phyloP scores from a whole-genome alignment of 2,888 invertebrate species.

The Nephrotoma guestfalica region DNA sequence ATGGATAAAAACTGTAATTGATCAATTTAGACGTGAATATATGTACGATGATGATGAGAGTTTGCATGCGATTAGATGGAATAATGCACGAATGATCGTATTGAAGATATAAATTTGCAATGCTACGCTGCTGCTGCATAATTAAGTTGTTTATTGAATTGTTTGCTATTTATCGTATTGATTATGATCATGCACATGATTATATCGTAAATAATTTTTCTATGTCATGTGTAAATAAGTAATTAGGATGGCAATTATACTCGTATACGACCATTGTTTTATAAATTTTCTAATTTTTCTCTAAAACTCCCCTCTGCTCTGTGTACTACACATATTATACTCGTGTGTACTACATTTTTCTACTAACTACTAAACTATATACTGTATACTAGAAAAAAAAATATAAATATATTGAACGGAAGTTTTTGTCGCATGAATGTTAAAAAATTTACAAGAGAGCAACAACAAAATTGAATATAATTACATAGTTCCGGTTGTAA shows the following conservation, averaged over 20 bases:
- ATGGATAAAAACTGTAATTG: neutral
- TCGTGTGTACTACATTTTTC: neutral
- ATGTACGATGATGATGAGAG: neutral
- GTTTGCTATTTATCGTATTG: neutral
- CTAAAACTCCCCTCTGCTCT: too few relatives aligned
- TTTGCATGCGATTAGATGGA: neutral
- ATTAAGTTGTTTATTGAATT: neutral
- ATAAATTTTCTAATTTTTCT: too few relatives aligned
- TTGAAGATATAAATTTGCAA: neutral
- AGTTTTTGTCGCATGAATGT: slow-evolving; percentile 5
- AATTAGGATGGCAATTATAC: neutral
- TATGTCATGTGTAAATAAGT: neutral
- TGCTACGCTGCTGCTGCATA: neutral
- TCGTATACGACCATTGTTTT: neutral
- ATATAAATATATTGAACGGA: neutral
- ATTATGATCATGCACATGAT: neutral
- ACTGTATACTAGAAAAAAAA: neutral
- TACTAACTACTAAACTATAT: neutral
- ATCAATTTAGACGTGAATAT: neutral
- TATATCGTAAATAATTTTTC: neutral
- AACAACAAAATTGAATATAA: slow-evolving; percentile 2
- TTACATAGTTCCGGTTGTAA: slow-evolving; percentile 5
- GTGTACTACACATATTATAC: too few relatives aligned
- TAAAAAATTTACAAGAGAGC: neutral
- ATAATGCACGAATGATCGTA: neutral